Conservation (phyloP, 2,888 invertebrate species). For the Ormia ochracea region DNA sequence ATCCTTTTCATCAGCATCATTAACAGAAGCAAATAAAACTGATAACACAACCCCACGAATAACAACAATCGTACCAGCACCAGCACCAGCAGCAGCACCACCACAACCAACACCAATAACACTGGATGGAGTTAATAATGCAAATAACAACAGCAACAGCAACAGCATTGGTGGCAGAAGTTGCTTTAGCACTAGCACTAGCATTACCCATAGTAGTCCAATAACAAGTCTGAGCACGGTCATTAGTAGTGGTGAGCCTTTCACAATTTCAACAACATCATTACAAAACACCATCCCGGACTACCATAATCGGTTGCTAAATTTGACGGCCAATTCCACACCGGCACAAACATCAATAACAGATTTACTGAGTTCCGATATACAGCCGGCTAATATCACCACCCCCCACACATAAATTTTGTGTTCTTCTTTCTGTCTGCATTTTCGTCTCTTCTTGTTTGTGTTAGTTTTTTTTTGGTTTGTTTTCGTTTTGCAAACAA, state of each 20-base stretch:
- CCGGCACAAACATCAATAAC: slow-evolving; percentile 16
- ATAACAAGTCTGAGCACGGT: slow-evolving; percentile 28
- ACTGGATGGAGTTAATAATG: background rate
- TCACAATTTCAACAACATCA: background rate
- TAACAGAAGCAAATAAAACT: background rate
- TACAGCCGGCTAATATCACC: background rate
- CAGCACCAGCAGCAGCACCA: background rate
- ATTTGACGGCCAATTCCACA: slow-evolving; percentile 42
- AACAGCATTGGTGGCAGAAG: background rate
- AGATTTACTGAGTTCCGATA: slow-evolving; percentile 46
- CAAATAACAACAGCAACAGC: background rate
- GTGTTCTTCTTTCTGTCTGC: background rate
- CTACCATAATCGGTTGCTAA: slow-evolving; percentile 49
- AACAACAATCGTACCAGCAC: too few relatives aligned
- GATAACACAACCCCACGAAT: background rate
- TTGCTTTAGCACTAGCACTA: background rate
- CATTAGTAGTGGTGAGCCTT: slow-evolving; percentile 21
- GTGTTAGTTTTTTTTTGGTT: background rate
- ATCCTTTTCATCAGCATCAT: background rate
- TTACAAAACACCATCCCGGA: slow-evolving; percentile 34
- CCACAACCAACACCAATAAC: too few relatives aligned
- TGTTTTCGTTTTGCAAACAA: background rate
- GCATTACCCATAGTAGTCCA: slow-evolving; percentile 24
- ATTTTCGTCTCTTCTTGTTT: background rate
- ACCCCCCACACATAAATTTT: slow-evolving; percentile 17